Evolutionary conservation across 2,113 vertebrate genomes (phyloP).

Genomic region (Laticauda colubrina): DNA sequence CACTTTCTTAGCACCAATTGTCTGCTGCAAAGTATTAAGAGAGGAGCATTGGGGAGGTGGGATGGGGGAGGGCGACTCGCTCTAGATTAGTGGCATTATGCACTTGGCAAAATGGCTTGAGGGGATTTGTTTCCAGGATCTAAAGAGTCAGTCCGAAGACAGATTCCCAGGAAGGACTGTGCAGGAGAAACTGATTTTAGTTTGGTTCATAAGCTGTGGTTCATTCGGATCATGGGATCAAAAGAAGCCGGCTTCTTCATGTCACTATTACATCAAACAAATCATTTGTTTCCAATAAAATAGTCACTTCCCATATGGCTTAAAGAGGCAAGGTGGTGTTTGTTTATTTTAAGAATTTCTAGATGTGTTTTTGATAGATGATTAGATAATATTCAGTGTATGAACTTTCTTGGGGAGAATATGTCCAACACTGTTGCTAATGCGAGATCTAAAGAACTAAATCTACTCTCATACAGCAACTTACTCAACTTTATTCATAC

Average conservation of each 20-base stretch:
- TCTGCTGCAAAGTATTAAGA: neutral
- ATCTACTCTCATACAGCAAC: neutral
- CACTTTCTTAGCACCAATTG: neutral
- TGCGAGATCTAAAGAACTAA: neutral
- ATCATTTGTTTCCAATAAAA: neutral
- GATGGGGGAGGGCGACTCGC: neutral
- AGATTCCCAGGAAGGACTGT: neutral
- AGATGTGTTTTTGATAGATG: neutral
- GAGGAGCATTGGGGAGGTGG: neutral
- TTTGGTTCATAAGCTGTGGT: neutral
- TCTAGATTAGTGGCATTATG: neutral
- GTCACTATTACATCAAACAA: neutral
- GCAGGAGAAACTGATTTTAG: neutral
- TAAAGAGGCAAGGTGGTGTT: neutral
- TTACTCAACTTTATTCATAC: neutral
- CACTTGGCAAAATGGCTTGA: neutral
- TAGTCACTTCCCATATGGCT: neutral
- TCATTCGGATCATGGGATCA: neutral
- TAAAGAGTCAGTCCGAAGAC: neutral
- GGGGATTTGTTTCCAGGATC: neutral
- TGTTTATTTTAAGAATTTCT: neutral
- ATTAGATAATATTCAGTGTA: neutral
- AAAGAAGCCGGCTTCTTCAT: neutral
- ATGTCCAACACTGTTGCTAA: neutral
- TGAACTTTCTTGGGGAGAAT: neutral